These are phyloP conservation scores for Sebastiscus tertius DNA, from an alignment of 2,797 vertebrate genomes.

Conservation along the genomic window DNA sequence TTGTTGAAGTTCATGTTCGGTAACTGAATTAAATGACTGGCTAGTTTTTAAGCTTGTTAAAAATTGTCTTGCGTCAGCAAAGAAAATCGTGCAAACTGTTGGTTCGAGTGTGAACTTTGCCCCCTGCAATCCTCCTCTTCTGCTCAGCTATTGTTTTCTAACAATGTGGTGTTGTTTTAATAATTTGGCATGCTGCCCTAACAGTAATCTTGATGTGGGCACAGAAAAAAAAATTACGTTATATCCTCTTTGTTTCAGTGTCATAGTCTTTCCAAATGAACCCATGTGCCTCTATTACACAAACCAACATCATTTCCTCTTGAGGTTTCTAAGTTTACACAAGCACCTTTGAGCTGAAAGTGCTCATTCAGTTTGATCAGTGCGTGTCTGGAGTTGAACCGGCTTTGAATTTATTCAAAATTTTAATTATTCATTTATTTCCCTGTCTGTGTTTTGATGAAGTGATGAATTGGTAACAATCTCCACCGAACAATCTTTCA, in stretches of 20 bases:
- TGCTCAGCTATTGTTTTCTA: slow-evolving; percentile 51
- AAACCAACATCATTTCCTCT: slow-evolving; percentile 70
- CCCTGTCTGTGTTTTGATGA: neutral
- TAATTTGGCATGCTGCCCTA: neutral
- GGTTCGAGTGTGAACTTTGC: slow-evolving; percentile 59
- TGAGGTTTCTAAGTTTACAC: slow-evolving; percentile 41
- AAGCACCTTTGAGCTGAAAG: neutral
- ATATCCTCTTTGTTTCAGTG: slow-evolving; percentile 14
- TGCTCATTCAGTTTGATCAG: neutral
- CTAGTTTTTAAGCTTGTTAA: slow-evolving; percentile 9
- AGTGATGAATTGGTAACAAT: neutral
- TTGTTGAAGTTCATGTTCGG: neutral
- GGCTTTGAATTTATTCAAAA: neutral
- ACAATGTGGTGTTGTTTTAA: slow-evolving; percentile 58
- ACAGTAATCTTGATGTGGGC: slow-evolving; percentile 11
- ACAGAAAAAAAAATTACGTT: neutral
- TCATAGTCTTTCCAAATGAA: slow-evolving; percentile 36
- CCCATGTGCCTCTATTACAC: slow-evolving; percentile 45
- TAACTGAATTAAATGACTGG: neutral
- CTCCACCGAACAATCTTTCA: too few species aligned
- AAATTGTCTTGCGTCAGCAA: neutral
- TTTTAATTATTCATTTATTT: neutral
- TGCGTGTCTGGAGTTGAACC: neutral
- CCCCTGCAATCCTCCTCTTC: slow-evolving; percentile 49
- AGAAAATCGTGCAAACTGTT: slow-evolving; percentile 19